Conservation (phyloP, 2,888 invertebrate species). For the Autographa gamma region DNA sequence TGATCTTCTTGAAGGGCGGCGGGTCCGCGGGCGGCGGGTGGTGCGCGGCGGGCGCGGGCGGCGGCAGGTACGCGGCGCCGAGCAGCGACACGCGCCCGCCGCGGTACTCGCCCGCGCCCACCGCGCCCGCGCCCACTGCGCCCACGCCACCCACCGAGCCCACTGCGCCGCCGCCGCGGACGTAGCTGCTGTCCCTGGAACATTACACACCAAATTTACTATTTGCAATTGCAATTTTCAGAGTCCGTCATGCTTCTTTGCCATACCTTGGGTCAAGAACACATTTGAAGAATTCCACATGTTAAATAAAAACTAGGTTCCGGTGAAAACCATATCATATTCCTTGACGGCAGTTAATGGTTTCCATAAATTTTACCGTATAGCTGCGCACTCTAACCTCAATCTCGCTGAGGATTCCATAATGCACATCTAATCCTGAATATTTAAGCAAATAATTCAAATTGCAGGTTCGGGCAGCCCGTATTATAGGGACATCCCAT, state of each 20-base stretch:
- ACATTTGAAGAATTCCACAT: neutral
- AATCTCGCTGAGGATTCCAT: too few species aligned
- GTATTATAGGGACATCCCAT: neutral
- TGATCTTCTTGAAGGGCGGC: constrained; percentile 91
- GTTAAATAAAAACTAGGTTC: neutral
- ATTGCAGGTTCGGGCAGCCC: neutral
- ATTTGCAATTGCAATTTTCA: neutral
- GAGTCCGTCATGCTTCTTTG: neutral
- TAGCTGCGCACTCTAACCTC: too few species aligned
- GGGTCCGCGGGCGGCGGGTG: constrained; percentile 86
- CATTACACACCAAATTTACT: constrained; percentile 21
- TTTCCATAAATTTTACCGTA: neutral
- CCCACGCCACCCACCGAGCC: constrained; percentile 80
- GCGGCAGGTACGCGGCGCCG: constrained; percentile 88
- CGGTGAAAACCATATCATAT: neutral
- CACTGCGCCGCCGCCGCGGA: constrained; percentile 81
- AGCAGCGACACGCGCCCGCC: constrained; percentile 90
- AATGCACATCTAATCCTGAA: neutral
- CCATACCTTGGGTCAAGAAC: neutral
- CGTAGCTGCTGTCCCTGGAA: constrained; percentile 83
- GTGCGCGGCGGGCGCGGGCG: constrained; percentile 84
- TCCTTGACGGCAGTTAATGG: neutral
- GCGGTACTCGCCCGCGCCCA: constrained; percentile 85
- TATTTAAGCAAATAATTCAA: neutral
- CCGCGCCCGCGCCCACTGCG: constrained; percentile 87